A percentile compares a stretch with the other conserved stretches of the same genome.
Evolutionary conservation across 2,797 vertebrate species (phyloP).

Genomic region (Geotria australis): DNA sequence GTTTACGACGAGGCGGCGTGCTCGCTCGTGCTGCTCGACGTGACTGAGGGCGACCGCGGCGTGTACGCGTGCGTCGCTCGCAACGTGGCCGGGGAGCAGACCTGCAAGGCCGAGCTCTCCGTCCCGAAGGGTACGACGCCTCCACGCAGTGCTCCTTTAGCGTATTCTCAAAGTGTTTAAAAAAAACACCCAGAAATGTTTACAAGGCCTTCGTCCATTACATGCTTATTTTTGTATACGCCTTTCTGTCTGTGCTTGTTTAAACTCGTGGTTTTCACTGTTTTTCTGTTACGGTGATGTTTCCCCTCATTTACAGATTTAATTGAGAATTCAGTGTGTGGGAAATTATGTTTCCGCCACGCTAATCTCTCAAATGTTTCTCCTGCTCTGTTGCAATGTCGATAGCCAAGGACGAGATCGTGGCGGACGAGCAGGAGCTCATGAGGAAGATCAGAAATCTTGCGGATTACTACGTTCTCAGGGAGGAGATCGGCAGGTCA

Average conservation of each 20-base stretch:
- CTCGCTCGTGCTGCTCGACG: slow-evolving; percentile 58
- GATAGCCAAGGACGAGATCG: not conserved
- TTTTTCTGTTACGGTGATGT: too few species aligned
- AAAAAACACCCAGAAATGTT: too few species aligned
- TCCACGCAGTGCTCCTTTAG: too few species aligned
- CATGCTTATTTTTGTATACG: too few species aligned
- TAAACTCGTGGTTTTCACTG: too few species aligned
- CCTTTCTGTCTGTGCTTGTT: too few species aligned
- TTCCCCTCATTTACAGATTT: too few species aligned
- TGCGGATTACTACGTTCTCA: slow-evolving; percentile 56
- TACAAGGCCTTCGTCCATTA: too few species aligned
- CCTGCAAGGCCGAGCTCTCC: slow-evolving; percentile 80
- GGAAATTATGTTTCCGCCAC: too few species aligned
- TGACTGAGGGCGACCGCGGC: slow-evolving; percentile 30
- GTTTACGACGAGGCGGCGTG: slow-evolving; percentile 86
- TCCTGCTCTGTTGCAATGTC: not conserved
- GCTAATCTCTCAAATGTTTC: too few species aligned
- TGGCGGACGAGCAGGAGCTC: not conserved
- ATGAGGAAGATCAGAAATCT: slow-evolving; percentile 20
- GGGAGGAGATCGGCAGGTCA: slow-evolving; percentile 78
- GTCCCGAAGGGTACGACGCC: slow-evolving; percentile 26
- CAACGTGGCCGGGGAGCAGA: slow-evolving; percentile 62
- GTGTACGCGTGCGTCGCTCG: slow-evolving; percentile 76
- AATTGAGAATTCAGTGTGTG: too few species aligned
- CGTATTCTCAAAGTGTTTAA: too few species aligned